A percentile compares a stretch with the other conserved stretches of the same genome.
Evolutionary conservation across 2,888 invertebrate genomes (phyloP).

Genomic region (Proisotoma minuta): DNA sequence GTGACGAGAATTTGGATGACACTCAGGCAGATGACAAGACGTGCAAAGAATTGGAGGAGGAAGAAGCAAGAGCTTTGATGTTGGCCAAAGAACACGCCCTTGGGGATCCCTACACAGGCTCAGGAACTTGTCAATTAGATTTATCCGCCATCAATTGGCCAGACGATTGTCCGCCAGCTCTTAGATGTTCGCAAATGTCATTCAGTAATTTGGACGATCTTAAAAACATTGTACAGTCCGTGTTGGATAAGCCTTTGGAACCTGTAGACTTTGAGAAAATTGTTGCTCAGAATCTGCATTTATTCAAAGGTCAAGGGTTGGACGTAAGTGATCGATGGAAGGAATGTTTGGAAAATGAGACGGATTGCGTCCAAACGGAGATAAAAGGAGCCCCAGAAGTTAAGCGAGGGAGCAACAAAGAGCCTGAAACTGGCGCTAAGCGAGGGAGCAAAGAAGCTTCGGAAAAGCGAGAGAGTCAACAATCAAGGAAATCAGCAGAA

Average conservation of each 20-base stretch:
- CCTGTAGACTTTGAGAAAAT: constrained; percentile 38
- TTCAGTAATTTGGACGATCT: constrained; percentile 41
- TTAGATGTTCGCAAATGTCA: constrained; percentile 36
- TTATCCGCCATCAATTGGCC: constrained; percentile 29
- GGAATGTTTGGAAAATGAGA: constrained; percentile 33
- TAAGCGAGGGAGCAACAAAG: constrained; percentile 17
- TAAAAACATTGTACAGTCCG: constrained; percentile 32
- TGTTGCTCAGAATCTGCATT: constrained; percentile 34
- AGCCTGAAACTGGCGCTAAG: constrained; percentile 22
- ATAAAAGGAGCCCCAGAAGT: constrained; percentile 28
- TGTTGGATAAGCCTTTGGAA: constrained; percentile 31
- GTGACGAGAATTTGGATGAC: constrained; percentile 18
- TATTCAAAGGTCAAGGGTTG: constrained; percentile 35
- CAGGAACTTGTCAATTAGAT: constrained; percentile 40
- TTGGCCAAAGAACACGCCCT: constrained; percentile 40
- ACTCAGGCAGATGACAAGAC: neutral
- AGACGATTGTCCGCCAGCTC: constrained; percentile 25
- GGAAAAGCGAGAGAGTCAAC: neutral
- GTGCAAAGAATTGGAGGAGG: constrained; percentile 24
- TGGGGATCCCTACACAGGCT: constrained; percentile 37
- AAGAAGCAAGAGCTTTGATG: constrained; percentile 29
- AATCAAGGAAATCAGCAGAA: neutral
- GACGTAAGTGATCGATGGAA: constrained; percentile 37
- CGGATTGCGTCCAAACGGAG: constrained; percentile 30
- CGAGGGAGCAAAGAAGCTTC: constrained; percentile 3